Percentiles rank a stretch among this genome's conserved stretches.
Conservation (phyloP, 2,113 vertebrate genomes). For the Neotragus moschatus region DNA sequence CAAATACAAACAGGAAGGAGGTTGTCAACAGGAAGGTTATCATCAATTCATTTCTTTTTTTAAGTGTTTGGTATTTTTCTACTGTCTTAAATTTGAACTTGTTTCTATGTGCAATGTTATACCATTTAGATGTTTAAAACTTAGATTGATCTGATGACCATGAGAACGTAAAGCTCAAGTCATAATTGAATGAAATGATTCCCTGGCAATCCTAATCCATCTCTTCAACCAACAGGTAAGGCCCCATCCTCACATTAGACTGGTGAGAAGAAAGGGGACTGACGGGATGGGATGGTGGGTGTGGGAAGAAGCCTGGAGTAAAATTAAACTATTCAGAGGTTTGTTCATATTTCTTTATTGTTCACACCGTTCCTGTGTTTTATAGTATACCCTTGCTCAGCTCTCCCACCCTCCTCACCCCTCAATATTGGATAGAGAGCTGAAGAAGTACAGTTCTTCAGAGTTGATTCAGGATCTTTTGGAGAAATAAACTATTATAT, state of each 20-base stretch:
- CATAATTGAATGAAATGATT: neutral
- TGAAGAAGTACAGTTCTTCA: neutral
- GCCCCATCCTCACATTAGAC: neutral
- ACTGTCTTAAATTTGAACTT: neutral
- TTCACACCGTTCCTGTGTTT: neutral
- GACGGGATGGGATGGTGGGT: neutral
- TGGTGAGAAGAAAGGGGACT: neutral
- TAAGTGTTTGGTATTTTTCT: neutral
- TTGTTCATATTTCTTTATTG: neutral
- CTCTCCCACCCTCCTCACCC: neutral
- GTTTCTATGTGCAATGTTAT: neutral
- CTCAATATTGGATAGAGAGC: neutral
- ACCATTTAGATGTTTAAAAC: neutral
- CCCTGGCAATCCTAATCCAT: neutral
- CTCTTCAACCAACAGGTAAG: neutral
- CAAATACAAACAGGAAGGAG: neutral
- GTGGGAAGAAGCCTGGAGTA: neutral
- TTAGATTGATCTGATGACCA: neutral
- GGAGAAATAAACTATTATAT: neutral
- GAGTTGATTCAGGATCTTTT: neutral
- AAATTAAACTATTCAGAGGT: neutral
- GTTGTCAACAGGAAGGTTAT: neutral
- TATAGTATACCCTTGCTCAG: neutral
- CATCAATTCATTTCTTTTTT: neutral
- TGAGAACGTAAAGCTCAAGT: neutral